Conservation (phyloP, 2,797 vertebrate species). For the Poeciliopsis paucimaculata region DNA sequence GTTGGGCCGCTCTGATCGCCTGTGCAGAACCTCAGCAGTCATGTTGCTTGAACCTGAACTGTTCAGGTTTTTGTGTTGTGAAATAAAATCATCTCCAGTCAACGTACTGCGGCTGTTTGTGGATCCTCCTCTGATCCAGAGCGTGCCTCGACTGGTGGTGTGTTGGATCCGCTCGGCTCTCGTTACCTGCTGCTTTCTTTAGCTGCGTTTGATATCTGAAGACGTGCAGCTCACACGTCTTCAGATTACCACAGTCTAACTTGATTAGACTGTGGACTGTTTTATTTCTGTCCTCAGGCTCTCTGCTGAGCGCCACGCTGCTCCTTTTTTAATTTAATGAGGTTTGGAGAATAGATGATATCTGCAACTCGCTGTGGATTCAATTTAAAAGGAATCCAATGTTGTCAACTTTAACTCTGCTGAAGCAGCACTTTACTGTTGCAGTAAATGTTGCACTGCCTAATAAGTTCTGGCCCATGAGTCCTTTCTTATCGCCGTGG, state of each 20-base stretch:
- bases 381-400: slow-evolving; percentile 25
- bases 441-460: slow-evolving; percentile 8
- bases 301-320: slow-evolving; percentile 1
- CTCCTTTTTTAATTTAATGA: slow-evolving; percentile 32
- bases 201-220: slow-evolving; percentile 23
- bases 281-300: slow-evolving; percentile 36
- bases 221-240: slow-evolving; percentile 17
- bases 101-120: not conserved
- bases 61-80: not conserved
- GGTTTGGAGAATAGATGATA: slow-evolving; percentile 33
- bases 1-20: not conserved
- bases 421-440: slow-evolving; percentile 21
- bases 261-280: slow-evolving; percentile 29
- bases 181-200: slow-evolving; percentile 13
- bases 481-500: slow-evolving; percentile 2
- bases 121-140: not conserved
- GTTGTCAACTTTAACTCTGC: slow-evolving; percentile 14
- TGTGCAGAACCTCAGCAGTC: not conserved
- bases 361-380: slow-evolving; percentile 25
- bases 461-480: not conserved
- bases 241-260: slow-evolving; percentile 21
- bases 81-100: not conserved
- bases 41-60: not conserved
- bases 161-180: not conserved
- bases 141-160: slow-evolving; percentile 22